phyloP scores from a whole-genome alignment of 1,140 invertebrate genomes.

The Pogonomyrmex californicus region DNA sequence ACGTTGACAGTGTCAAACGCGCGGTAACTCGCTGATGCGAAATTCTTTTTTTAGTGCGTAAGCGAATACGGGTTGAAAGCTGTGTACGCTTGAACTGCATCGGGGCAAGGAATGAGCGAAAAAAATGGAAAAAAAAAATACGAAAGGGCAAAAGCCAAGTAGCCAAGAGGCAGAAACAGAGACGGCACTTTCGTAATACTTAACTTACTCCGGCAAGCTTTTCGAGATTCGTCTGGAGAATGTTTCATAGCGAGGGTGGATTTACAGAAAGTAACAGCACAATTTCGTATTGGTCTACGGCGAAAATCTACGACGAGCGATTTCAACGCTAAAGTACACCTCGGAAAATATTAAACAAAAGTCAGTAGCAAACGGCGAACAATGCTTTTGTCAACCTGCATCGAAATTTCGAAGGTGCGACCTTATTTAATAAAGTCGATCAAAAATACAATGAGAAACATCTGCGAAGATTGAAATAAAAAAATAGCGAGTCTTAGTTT shows the following conservation, averaged over 20 bases:
- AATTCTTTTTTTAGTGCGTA: slow-evolving; percentile 32
- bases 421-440: not conserved
- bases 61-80: slow-evolving; percentile 73
- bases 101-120: not conserved
- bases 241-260: slow-evolving; percentile 69
- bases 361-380: slow-evolving; percentile 43
- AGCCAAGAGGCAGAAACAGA: slow-evolving; percentile 36
- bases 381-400: not conserved
- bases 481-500: not conserved
- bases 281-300: slow-evolving; percentile 41
- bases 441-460: not conserved
- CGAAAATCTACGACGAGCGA: slow-evolving; percentile 17
- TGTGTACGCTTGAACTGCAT: slow-evolving; percentile 60
- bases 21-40: slow-evolving; percentile 36
- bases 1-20: slow-evolving; percentile 52
- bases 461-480: not conserved
- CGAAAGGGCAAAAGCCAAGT: slow-evolving; percentile 2
- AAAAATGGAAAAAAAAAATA: not conserved
- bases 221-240: slow-evolving; percentile 66
- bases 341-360: slow-evolving; percentile 22
- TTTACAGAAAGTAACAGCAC: slow-evolving; percentile 59
- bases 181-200: slow-evolving; percentile 58
- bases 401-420: not conserved
- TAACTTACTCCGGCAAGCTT: slow-evolving; percentile 63
- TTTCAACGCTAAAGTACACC: slow-evolving; percentile 31